Percentiles rank a stretch among this genome's conserved stretches.
phyloP scores from a whole-genome alignment of 2,797 vertebrate species.

The Heterohyrax brucei region DNA sequence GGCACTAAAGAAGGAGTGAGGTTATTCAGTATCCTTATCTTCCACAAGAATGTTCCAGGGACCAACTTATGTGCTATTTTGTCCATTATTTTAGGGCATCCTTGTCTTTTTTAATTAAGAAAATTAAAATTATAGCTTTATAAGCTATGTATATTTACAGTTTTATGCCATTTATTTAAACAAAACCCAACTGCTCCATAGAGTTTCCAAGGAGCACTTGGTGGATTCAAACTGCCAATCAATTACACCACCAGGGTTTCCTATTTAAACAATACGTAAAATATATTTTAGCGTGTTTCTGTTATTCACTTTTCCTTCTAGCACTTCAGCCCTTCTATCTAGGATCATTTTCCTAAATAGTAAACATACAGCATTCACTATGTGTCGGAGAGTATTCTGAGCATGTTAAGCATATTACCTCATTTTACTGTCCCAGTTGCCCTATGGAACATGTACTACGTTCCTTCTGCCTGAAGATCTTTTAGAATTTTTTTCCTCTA shows the following conservation, averaged over 20 bases:
- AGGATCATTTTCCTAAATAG: neutral
- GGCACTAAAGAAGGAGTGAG: neutral
- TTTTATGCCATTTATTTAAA: neutral
- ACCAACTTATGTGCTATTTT: neutral
- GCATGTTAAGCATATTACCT: neutral
- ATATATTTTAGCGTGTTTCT: neutral
- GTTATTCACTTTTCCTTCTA: neutral
- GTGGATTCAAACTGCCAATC: too few relatives aligned
- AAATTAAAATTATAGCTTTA: conserved; percentile 1
- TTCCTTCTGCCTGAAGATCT: conserved; percentile 4
- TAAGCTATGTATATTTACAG: neutral
- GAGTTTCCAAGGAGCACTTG: too few relatives aligned
- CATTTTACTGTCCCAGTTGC: neutral
- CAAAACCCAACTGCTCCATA: too few relatives aligned
- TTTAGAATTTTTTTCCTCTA: conserved; percentile 44
- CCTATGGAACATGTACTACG: neutral
- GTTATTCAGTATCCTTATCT: neutral
- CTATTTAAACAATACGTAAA: too few relatives aligned
- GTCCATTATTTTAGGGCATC: conserved; percentile 5
- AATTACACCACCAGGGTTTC: too few relatives aligned
- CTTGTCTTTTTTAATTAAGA: neutral
- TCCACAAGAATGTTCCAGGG: neutral
- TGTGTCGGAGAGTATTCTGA: neutral
- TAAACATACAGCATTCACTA: neutral
- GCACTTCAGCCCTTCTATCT: neutral